Evolutionary conservation across 2,797 vertebrate genomes (phyloP), one percentile per base, ranked within the genome.

Genomic region (Myotis findleyi): DNA sequence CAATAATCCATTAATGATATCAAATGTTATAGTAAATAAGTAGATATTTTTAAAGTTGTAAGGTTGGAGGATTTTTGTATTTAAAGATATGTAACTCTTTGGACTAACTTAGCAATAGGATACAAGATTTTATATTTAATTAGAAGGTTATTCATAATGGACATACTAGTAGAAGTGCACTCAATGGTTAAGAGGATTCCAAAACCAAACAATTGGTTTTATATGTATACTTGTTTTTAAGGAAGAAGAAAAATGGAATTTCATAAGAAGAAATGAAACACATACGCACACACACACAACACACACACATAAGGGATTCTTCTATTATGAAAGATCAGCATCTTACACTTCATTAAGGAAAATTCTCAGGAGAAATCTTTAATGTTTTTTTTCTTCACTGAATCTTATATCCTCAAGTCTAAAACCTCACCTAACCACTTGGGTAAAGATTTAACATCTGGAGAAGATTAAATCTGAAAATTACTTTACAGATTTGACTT

Each of bases 401-500:
- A 25, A 3, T 64, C 72, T 9, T 30, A 25, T 12, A 30, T 27
- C 3, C 23, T 77, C 21, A 30, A 30, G 27, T n/a, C 30, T 79
- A 92, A 95, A 80, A 59, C 0, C 41, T 30, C 94, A 51, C 2
- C 7, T 49, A 0, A 4, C 3, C 53, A 12, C 17, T 33, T 85
- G 91, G 14, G 5, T 47, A 89, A 93, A 95, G 44, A 83, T 94
- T 93, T 93, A 33, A 5, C 41, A 91, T 69, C 2, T 6, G 44
- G 27, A 96, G 71, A 97, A 97, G 98, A 96, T 96, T 95, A 89
- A 97, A 97, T 87, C 80, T n/a, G 0, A 87, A 94, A 89, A 90
- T 69, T 5, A 95, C 36, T 36, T 41, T 96, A 89, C 80, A 94
- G 76, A 97, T 85, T 92, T 79, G 44, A 95, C 53, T 92, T 95